A percentile compares a stretch with the other conserved stretches of the same genome.
Evolutionary conservation across 1,140 invertebrate genomes (phyloP).

Genomic region (Pararge aegeria): DNA sequence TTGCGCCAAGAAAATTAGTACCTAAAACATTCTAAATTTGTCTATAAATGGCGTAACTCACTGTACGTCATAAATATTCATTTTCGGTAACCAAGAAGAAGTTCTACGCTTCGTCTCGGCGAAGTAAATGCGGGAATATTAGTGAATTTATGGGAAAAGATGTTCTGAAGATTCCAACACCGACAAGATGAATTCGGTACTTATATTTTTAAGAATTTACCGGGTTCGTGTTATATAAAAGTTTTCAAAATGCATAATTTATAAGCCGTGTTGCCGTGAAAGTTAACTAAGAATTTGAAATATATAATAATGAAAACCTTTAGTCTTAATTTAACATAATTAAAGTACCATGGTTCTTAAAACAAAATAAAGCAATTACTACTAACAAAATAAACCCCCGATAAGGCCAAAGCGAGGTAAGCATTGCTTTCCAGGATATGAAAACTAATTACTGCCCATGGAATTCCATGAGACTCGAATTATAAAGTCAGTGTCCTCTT

Average conservation of each 20-base stretch:
- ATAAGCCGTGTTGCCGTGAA: not conserved
- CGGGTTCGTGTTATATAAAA: slow-evolving; percentile 10
- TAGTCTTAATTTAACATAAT: too few species aligned
- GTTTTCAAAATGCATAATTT: not conserved
- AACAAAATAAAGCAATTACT: too few species aligned
- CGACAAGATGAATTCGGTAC: slow-evolving; percentile 31
- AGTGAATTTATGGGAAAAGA: slow-evolving; percentile 75
- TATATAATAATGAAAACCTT: too few species aligned
- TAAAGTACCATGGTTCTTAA: too few species aligned
- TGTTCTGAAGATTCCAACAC: slow-evolving; percentile 53
- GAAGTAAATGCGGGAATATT: slow-evolving; percentile 71
- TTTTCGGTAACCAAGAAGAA: slow-evolving; percentile 69
- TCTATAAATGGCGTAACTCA: slow-evolving; percentile 68
- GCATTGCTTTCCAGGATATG: too few species aligned
- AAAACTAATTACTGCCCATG: too few species aligned
- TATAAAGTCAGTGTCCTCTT: too few species aligned
- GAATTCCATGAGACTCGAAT: too few species aligned
- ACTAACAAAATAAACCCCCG: too few species aligned
- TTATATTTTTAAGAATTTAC: slow-evolving; percentile 33
- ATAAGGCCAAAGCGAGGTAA: too few species aligned
- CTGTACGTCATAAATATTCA: slow-evolving; percentile 76
- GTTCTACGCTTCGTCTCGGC: slow-evolving; percentile 60
- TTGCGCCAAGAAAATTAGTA: not conserved
- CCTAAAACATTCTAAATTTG: slow-evolving; percentile 23
- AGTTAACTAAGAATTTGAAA: too few species aligned